Evolutionary conservation across 1,140 invertebrate genomes (phyloP), one percentile per base, ranked within the genome.

Genomic region (Hylyphantes graminicola): DNA sequence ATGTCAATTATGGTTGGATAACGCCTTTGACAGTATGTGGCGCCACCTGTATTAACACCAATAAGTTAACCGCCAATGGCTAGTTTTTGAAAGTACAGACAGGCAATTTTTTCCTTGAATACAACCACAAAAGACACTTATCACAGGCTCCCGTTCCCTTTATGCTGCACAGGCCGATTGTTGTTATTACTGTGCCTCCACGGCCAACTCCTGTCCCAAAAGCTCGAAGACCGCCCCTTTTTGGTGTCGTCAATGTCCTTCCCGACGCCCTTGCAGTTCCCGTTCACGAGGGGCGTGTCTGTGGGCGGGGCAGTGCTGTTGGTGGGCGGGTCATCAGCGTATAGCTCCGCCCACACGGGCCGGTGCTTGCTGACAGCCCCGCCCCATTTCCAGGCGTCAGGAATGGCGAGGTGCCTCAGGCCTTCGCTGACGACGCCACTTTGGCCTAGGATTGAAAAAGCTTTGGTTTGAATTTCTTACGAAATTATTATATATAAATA

Each of bases 331-430:
- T 79, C 75, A 17, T 77, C 64, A 17, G 57, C 64, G 17, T 88
- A 89, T 12, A 92, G 85, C 84, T 91, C 91, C 59, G 91, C 92
- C 93, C 93, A 95, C 4, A 95, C 89, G 13, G 94, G 94, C 88
- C 93, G 94, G 89, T 93, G 93, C 68, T 92, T 92, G 48, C 93
- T 94, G 2, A 92, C 94, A 10, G 93, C 90, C 3, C 95, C 95
- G 55, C 94, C 94, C 94, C 94, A 95, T 17, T 91, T 91, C 95
- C 95, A 96, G 11, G 94, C 94, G 61, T 93, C 91, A 3, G 95
- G 94, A 77, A 96, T 95, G 57, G 94, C 94, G n/a, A 95, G 89
- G 88, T 94, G 94, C 80, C 91, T 92, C 48, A 95, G 89, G 0
- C 94, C 94, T 35, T 93, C 91, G 35, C 91, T 90, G 55, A 95